A percentile compares a stretch with the other conserved stretches of the same genome.
phyloP scores from a whole-genome alignment of 2,113 vertebrate species.

The Python bivittatus region DNA sequence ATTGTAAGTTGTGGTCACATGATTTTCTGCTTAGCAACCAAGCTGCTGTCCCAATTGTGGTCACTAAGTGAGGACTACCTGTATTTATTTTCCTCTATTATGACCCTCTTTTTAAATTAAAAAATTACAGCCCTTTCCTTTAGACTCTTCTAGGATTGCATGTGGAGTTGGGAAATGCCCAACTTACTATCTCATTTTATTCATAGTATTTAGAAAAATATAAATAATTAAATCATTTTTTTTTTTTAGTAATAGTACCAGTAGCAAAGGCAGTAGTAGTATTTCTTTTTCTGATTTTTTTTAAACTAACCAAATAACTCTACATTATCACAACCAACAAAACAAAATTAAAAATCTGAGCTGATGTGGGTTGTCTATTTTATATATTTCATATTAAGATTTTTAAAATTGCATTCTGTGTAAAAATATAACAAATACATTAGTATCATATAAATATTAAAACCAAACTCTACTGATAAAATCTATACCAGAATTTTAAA shows the following conservation, averaged over 20 bases:
- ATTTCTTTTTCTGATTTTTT: neutral
- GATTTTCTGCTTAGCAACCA: too few relatives aligned
- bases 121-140: neutral
- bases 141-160: neutral
- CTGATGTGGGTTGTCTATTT: neutral
- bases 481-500: neutral
- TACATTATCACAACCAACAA: neutral
- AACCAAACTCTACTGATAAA: neutral
- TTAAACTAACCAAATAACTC: neutral
- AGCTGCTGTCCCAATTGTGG: neutral
- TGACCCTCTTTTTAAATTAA: neutral
- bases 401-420: neutral
- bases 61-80: neutral
- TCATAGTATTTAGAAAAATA: neutral
- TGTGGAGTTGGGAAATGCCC: neutral
- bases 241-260: neutral
- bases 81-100: neutral
- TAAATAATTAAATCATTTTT: neutral
- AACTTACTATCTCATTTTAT: neutral
- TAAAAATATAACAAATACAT: neutral
- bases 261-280: neutral
- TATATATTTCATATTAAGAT: neutral
- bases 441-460: neutral
- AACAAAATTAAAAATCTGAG: neutral
- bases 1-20: too few relatives aligned